These are phyloP conservation scores for Eulithis testata DNA, from an alignment of 2,888 invertebrate species.

Conservation along the genomic window DNA sequence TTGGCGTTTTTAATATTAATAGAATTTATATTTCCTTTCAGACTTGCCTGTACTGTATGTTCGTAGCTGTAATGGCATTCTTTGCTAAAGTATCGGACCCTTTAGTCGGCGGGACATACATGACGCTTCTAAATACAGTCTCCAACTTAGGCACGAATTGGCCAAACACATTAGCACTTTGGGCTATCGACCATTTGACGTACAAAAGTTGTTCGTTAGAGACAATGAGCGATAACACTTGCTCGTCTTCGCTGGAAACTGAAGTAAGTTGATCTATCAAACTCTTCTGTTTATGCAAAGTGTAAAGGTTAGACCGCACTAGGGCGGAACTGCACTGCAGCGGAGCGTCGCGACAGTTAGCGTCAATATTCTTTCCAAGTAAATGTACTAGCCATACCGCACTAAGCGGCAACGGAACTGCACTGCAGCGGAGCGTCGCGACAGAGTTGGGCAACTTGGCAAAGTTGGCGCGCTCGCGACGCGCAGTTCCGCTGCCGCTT, in stretches of 20 bases:
- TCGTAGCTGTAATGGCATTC: slow-evolving; percentile 98
- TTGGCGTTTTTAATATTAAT: no score
- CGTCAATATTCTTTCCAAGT: no score
- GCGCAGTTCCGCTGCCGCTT: no score
- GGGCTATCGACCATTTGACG: slow-evolving; percentile 95
- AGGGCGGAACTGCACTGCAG: no score
- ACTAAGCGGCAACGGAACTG: no score
- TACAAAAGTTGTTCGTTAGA: slow-evolving; percentile 88
- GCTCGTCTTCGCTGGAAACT: slow-evolving; percentile 85
- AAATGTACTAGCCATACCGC: no score
- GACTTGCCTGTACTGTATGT: slow-evolving; percentile 98
- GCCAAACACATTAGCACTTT: slow-evolving; percentile 96
- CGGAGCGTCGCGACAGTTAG: no score
- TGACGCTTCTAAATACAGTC: slow-evolving; percentile 98
- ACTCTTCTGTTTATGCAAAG: no score
- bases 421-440: no score
- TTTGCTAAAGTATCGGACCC: slow-evolving; percentile 99
- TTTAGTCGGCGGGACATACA: slow-evolving; percentile 98
- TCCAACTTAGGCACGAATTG: slow-evolving; percentile 99
- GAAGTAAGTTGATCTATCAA: slow-evolving; percentile 81
- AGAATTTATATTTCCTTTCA: slow-evolving; percentile 63
- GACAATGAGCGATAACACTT: slow-evolving; percentile 83
- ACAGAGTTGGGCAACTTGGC: no score
- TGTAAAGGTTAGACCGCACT: no score
- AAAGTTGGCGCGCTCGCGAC: no score